Evolutionary conservation across 2,113 vertebrate genomes (phyloP), one percentile per base, ranked within the genome.

Genomic region (Tenebrosternarchus preto): DNA sequence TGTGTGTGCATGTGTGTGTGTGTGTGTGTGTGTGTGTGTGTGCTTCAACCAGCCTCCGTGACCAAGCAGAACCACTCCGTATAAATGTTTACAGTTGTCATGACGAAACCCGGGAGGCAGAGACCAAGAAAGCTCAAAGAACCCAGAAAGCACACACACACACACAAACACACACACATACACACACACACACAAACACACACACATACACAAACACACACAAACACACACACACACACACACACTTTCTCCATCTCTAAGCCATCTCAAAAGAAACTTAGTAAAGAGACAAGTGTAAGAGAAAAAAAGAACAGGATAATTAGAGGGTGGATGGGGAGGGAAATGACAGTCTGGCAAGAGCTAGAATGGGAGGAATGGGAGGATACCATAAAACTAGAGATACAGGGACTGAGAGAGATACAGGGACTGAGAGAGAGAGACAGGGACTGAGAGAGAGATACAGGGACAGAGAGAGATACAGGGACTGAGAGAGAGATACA

Each of bases 81-180:
- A 64, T 75, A 84, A 81, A 84, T 78, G 83, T 78, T 84, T 84
- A 75, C 56, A 75, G 79, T 81, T 78, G 80, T 75, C 79, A 81
- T 78, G 76, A 75, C 76, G 63, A 69, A n/a, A 75, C 29, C 33
- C 29, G 73, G 20, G 22, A 77, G 31, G 63, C 69, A 68, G 24
- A 16, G 57, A 73, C 22, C 73, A 77, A 71, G 43, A 81, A 80
- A 78, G 55, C 9, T 57, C 78, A 77, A n/a, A 60, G 36, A 60
- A 17, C 36, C 33, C n/a, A n/a, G n/a, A n/a, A 15, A 73, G 25
- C 33, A 36, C 33, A 36, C 33, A 36, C 33, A 36, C 33, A 6
- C 33, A 36, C 33, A 36, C 33, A 36, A 36, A 36, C 33, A 36
- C 33, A 36, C 33, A 6, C 33, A 6, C 33, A 6, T 6, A 6